Conservation (phyloP, 2,797 vertebrate species). For the Phrynocephalus vlangalii region DNA sequence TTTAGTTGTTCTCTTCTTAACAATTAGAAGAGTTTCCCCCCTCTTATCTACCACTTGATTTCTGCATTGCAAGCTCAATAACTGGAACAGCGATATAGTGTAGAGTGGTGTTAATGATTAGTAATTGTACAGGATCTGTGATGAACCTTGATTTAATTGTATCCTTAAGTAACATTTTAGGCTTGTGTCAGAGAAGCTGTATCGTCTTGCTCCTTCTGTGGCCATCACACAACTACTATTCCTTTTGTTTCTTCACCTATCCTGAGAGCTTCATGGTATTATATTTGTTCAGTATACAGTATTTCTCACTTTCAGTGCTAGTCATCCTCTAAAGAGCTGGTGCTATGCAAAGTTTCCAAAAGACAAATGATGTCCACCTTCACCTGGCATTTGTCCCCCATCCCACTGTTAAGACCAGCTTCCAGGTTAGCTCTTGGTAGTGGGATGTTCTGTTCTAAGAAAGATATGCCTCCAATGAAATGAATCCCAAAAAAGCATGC, state of each 20-base stretch:
- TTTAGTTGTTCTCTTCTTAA: neutral
- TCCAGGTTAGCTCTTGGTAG: neutral
- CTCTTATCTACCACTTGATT: slow-evolving; percentile 40
- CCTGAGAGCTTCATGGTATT: slow-evolving; percentile 68
- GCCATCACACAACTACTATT: slow-evolving; percentile 56
- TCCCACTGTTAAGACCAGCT: slow-evolving; percentile 37
- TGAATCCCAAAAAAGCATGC: too few species aligned
- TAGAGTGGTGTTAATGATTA: neutral
- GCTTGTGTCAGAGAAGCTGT: slow-evolving; percentile 26
- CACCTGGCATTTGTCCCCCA: too few species aligned
- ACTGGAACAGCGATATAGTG: neutral
- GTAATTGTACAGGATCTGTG: neutral
- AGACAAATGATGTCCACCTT: slow-evolving; percentile 47
- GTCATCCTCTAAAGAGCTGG: slow-evolving; percentile 79
- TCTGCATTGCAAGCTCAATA: slow-evolving; percentile 38
- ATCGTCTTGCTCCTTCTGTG: slow-evolving; percentile 61
- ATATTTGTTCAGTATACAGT: slow-evolving; percentile 47
- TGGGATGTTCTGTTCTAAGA: neutral
- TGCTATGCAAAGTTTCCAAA: slow-evolving; percentile 68
- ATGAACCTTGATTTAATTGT: neutral
- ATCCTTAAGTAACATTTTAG: slow-evolving; percentile 17
- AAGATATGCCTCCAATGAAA: too few species aligned
- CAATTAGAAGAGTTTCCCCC: neutral
- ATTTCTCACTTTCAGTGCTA: slow-evolving; percentile 74
- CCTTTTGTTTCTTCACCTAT: slow-evolving; percentile 28